Conservation (phyloP, 2,797 vertebrate species). For the Argya squamiceps region DNA sequence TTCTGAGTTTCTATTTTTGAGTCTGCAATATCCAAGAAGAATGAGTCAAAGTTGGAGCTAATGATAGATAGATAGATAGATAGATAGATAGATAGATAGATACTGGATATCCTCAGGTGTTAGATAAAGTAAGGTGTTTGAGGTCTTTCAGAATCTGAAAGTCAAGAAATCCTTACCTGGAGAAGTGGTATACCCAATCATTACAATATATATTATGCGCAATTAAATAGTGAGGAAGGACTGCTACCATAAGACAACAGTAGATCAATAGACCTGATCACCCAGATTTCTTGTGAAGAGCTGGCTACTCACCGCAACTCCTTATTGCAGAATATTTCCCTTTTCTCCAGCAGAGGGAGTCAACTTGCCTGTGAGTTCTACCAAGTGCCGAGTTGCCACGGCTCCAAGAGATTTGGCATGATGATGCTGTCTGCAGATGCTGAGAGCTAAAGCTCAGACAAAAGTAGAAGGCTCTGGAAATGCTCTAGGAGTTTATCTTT, state of each 20-base stretch:
- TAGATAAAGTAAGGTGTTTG: neutral
- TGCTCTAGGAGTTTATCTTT: neutral
- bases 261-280: neutral
- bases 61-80: neutral
- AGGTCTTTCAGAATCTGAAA: neutral
- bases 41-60: neutral
- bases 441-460: neutral
- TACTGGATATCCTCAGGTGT: neutral
- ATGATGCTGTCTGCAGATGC: neutral
- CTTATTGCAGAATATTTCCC: neutral
- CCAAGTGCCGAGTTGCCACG: neutral
- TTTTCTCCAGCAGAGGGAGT: neutral
- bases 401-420: neutral
- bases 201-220: neutral
- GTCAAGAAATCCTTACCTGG: neutral
- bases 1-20: neutral
- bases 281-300: rapidly evolving
- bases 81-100: neutral
- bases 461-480: neutral
- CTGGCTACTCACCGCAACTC: no score
- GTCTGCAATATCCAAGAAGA: neutral
- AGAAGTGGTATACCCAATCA: neutral
- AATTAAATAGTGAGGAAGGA: neutral
- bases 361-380: neutral
- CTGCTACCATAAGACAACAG: neutral